These are phyloP conservation scores for Palythoa heliodiscus DNA, from an alignment of 92 coral and sea anemone genomes.

Conservation along the genomic window DNA sequence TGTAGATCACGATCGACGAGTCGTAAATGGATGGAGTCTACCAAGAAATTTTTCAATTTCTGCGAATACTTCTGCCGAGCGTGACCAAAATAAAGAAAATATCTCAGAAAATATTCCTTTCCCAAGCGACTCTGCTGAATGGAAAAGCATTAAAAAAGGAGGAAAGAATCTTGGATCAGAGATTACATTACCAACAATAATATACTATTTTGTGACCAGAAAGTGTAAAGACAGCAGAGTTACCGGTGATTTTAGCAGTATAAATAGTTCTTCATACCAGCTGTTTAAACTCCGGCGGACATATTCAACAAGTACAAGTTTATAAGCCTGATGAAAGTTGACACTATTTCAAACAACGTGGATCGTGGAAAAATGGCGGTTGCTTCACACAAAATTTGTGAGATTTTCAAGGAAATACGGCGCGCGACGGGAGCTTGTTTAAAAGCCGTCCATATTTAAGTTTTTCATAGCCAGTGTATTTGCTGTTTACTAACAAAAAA, in stretches of 20 bases:
- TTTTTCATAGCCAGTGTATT: no score
- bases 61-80: neutral
- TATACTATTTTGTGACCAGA: constrained; percentile 17
- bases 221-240: constrained; percentile 13
- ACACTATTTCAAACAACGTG: no score
- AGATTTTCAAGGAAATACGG: no score
- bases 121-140: constrained; percentile 2
- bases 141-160: neutral
- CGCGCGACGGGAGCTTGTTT: no score
- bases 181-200: constrained; percentile 1
- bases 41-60: neutral
- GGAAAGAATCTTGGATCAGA: neutral
- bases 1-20: constrained; percentile 6
- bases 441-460: no score
- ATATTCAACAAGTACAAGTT: constrained; percentile 22
- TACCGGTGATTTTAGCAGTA: constrained; percentile 20
- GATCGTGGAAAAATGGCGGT: no score
- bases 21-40: neutral
- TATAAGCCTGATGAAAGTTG: neutral
- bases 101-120: neutral
- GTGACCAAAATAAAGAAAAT: neutral
- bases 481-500: no score
- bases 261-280: constrained; percentile 11
- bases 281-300: constrained; percentile 43
- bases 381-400: no score